Evolutionary conservation across 2,888 invertebrate genomes (phyloP).

Genomic region (Piscicola geometra): DNA sequence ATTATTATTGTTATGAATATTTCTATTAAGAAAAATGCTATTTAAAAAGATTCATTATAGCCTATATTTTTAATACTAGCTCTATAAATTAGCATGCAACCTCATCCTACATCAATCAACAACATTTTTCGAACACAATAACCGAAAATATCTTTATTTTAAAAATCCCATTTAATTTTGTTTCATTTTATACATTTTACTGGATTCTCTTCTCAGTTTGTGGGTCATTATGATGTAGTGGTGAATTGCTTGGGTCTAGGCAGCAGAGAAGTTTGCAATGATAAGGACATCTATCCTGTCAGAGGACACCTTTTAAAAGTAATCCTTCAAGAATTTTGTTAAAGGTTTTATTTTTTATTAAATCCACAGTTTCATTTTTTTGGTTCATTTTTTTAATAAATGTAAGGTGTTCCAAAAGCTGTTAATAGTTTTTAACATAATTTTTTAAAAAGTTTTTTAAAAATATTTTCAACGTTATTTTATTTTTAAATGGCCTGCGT

Average conservation of each 20-base stretch:
- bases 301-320: constrained; percentile 42
- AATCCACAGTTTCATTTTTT: too few relatives aligned
- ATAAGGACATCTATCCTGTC: constrained; percentile 38
- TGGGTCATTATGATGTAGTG: constrained; percentile 39
- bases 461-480: too few relatives aligned
- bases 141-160: too few relatives aligned
- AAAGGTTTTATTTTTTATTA: too few relatives aligned
- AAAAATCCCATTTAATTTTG: not conserved
- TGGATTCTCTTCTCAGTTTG: constrained; percentile 34
- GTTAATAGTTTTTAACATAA: too few relatives aligned
- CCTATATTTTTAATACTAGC: not conserved
- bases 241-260: constrained; percentile 43
- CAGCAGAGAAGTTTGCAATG: constrained; percentile 36
- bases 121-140: not conserved
- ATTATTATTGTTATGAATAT: not conserved
- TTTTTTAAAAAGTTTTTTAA: too few relatives aligned
- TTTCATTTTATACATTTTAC: not conserved
- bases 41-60: not conserved
- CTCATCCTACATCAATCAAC: not conserved
- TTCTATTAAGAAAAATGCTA: not conserved
- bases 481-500: too few relatives aligned
- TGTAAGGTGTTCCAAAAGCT: too few relatives aligned
- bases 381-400: too few relatives aligned
- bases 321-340: too few relatives aligned
- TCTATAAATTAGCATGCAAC: not conserved